These are phyloP conservation scores for Agelastica alni DNA, from an alignment of 2,888 invertebrate species.

Conservation along the genomic window DNA sequence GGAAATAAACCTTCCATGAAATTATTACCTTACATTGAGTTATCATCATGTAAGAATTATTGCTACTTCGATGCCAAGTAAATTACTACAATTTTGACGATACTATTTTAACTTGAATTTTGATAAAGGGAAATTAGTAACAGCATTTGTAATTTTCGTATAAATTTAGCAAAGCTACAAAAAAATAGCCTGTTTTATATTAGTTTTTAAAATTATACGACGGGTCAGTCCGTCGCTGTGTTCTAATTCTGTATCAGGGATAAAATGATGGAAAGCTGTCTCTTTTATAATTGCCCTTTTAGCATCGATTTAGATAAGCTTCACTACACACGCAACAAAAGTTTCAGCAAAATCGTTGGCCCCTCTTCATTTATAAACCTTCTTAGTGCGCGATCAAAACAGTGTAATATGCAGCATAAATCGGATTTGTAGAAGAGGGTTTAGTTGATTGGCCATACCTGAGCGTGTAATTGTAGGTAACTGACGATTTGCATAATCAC, in stretches of 20 bases:
- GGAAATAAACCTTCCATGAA: too few species aligned
- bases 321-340: constrained; percentile 36
- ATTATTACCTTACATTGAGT: too few species aligned
- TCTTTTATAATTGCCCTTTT: constrained; percentile 49
- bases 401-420: constrained; percentile 27
- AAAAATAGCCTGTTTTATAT: not conserved
- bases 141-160: not conserved
- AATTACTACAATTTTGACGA: too few species aligned
- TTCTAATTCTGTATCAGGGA: constrained; percentile 29
- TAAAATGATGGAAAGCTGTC: constrained; percentile 44
- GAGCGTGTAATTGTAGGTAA: constrained; percentile 5
- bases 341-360: constrained; percentile 25
- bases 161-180: not conserved
- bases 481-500: constrained; percentile 11
- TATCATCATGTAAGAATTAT: too few species aligned
- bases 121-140: not conserved
- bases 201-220: not conserved
- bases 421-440: constrained; percentile 23
- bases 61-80: too few species aligned
- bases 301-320: constrained; percentile 43
- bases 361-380: constrained; percentile 23
- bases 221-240: not conserved
- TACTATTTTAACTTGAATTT: not conserved
- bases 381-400: constrained; percentile 27
- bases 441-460: constrained; percentile 8